Conservation (phyloP, 1,140 invertebrate species). For the Ceratitis capitata region DNA sequence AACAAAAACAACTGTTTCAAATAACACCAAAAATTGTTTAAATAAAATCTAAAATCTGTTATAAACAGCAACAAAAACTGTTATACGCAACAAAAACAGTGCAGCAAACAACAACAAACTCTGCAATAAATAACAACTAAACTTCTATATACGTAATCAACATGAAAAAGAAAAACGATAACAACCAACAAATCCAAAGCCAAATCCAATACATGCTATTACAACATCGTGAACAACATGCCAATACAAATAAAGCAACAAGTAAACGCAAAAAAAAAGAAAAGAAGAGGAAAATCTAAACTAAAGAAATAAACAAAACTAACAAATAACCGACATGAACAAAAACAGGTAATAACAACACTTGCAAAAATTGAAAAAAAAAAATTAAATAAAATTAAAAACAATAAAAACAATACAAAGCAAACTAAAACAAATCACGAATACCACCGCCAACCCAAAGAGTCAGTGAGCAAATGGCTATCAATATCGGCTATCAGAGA, state of each 20-base stretch:
- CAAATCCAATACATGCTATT: neutral
- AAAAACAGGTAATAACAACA: neutral
- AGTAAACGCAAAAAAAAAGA: neutral
- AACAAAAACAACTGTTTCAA: neutral
- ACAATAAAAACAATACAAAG: no score
- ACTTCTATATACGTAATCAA: neutral
- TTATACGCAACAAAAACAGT: neutral
- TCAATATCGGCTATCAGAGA: neutral
- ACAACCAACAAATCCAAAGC: neutral
- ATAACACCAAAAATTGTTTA: no score
- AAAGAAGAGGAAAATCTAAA: neutral
- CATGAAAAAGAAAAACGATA: neutral
- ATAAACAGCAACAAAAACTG: neutral
- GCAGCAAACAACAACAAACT: neutral
- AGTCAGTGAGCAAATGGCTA: neutral
- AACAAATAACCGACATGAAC: neutral
- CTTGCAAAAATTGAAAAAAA: neutral
- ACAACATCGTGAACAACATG: constrained; percentile 1
- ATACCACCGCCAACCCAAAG: neutral
- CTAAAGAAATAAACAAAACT: neutral
- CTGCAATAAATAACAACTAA: neutral
- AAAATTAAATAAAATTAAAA: neutral
- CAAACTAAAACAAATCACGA: constrained; percentile 31
- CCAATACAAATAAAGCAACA: neutral
- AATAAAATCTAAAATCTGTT: no score